Conservation (phyloP, 2,888 invertebrate species). For the Hymenopus coronatus region DNA sequence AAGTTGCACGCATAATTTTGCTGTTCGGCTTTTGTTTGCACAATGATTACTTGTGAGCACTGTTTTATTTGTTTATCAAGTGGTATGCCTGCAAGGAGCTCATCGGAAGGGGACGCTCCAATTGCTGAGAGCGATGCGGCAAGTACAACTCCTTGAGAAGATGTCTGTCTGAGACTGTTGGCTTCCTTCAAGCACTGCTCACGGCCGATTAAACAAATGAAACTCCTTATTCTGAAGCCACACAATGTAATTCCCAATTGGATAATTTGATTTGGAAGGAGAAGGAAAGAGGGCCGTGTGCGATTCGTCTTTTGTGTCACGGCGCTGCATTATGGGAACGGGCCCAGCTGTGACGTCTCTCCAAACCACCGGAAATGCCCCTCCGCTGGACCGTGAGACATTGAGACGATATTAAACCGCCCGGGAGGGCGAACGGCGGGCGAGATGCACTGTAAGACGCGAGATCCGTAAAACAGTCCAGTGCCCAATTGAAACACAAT, state of each 20-base stretch:
- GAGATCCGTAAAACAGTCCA: not conserved
- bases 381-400: constrained; percentile 17
- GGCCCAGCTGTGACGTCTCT: constrained; percentile 16
- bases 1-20: not conserved
- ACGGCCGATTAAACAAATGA: constrained; percentile 30
- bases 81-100: not conserved
- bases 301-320: constrained; percentile 17
- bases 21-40: not conserved
- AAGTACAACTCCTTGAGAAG: not conserved
- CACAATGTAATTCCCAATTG: constrained; percentile 31
- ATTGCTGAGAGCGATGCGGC: not conserved
- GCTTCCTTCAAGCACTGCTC: constrained; percentile 6
- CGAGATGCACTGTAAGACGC: not conserved
- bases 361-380: constrained; percentile 18
- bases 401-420: constrained; percentile 15
- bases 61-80: not conserved
- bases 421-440: no score
- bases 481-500: not conserved
- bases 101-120: not conserved
- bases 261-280: constrained; percentile 32
- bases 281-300: not conserved
- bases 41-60: not conserved
- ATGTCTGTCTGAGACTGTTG: not conserved
- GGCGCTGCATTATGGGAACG: constrained; percentile 9
- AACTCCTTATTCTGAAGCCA: constrained; percentile 8